Evolutionary conservation across 2,888 invertebrate genomes (phyloP).

Genomic region (Polylopha cassiicola): DNA sequence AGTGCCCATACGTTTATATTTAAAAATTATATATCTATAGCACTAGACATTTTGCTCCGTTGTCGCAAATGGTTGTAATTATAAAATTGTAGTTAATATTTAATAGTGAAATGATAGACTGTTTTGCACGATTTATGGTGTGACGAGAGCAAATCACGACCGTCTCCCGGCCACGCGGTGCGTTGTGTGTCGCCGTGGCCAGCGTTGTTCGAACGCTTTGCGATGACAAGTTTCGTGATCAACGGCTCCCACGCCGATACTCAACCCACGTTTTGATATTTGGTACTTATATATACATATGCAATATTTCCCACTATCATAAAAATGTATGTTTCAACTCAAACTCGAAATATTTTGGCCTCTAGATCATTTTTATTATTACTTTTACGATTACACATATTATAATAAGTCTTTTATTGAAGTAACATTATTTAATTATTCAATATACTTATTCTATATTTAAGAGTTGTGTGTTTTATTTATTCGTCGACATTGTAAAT

Average conservation of each 20-base stretch:
- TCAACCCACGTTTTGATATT: constrained; percentile 39
- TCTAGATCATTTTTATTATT: constrained; percentile 70
- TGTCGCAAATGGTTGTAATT: constrained; percentile 74
- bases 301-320: constrained; percentile 48
- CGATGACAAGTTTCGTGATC: constrained; percentile 50
- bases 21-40: constrained; percentile 58
- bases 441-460: constrained; percentile 77
- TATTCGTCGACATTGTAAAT: no score
- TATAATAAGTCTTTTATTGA: constrained; percentile 71
- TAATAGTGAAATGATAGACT: constrained; percentile 71
- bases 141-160: constrained; percentile 37
- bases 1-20: constrained; percentile 55
- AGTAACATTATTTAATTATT: constrained; percentile 77
- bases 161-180: constrained; percentile 36
- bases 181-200: constrained; percentile 38
- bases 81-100: constrained; percentile 64
- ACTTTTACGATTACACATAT: constrained; percentile 71
- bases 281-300: constrained; percentile 45
- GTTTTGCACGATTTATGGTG: constrained; percentile 69
- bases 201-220: constrained; percentile 47
- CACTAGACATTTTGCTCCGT: constrained; percentile 71
- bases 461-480: constrained; percentile 66
- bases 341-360: constrained; percentile 68
- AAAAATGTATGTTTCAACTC: constrained; percentile 57
- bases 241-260: constrained; percentile 38